Evolutionary conservation across 2,888 invertebrate species (phyloP).

Genomic region (Zygogramma bicolorata): DNA sequence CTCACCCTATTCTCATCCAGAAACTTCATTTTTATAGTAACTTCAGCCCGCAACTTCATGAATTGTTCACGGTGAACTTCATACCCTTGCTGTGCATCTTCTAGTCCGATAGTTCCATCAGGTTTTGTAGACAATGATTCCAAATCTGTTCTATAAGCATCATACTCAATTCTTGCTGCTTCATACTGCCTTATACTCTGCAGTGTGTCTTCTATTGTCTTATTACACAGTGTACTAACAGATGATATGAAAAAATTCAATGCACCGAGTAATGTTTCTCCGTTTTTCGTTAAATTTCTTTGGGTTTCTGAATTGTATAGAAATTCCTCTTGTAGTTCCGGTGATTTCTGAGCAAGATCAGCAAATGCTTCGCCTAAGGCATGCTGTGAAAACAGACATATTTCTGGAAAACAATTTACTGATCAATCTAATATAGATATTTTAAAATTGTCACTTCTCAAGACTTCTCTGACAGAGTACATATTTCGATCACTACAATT

Average conservation of each 20-base stretch:
- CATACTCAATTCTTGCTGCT: slow-evolving; percentile 90
- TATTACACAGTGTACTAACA: slow-evolving; percentile 95
- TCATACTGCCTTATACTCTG: slow-evolving; percentile 83
- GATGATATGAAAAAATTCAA: slow-evolving; percentile 97
- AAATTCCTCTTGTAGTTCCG: slow-evolving; percentile 95
- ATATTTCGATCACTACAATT: too few species aligned
- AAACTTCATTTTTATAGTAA: slow-evolving; percentile 94
- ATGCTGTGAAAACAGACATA: slow-evolving; percentile 73
- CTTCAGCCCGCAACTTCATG: slow-evolving; percentile 93
- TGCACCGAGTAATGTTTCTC: slow-evolving; percentile 91
- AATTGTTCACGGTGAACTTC: slow-evolving; percentile 90
- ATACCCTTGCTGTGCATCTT: slow-evolving; percentile 85
- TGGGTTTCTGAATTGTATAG: slow-evolving; percentile 96
- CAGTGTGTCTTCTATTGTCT: slow-evolving; percentile 96
- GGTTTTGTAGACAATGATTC: slow-evolving; percentile 82
- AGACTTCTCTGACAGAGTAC: too few species aligned
- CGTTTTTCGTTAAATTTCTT: slow-evolving; percentile 91
- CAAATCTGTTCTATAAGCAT: slow-evolving; percentile 96
- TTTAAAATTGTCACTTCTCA: too few species aligned
- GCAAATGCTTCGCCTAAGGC: slow-evolving; percentile 94
- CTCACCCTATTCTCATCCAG: slow-evolving; percentile 96
- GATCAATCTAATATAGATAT: too few species aligned
- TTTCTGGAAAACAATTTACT: too few species aligned
- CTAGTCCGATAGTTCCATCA: slow-evolving; percentile 73
- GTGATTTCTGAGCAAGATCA: slow-evolving; percentile 95